phyloP scores from a whole-genome alignment of 1,140 invertebrate genomes.

The Vanessa tameamea region DNA sequence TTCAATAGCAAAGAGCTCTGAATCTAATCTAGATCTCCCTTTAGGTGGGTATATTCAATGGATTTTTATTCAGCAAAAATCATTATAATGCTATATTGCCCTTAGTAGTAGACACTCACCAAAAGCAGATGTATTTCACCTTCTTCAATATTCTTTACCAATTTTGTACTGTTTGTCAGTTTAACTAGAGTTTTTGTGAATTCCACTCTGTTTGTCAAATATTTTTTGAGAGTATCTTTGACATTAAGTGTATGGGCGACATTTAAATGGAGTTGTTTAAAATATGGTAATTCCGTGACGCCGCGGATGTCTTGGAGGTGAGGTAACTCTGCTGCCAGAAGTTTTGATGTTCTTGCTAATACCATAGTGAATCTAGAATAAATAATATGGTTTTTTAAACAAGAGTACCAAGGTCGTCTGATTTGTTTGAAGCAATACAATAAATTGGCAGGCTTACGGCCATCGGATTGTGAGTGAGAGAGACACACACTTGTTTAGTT shows the following conservation, averaged over 20 bases:
- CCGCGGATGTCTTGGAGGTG: slow-evolving; percentile 63
- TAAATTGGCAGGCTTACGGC: too few relatives aligned
- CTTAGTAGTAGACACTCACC: slow-evolving; percentile 41
- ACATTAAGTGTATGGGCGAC: slow-evolving; percentile 58
- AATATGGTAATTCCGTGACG: slow-evolving; percentile 49
- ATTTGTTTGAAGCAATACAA: too few relatives aligned
- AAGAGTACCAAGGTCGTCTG: background rate
- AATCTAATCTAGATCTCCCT: too few relatives aligned
- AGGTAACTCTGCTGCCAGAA: slow-evolving; percentile 58
- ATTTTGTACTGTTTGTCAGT: slow-evolving; percentile 36
- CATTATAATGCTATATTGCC: too few relatives aligned
- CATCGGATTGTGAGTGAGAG: too few relatives aligned
- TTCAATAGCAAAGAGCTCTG: too few relatives aligned
- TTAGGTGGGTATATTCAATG: too few relatives aligned
- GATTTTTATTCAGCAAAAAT: too few relatives aligned
- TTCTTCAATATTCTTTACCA: slow-evolving; percentile 47
- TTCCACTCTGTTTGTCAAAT: slow-evolving; percentile 39
- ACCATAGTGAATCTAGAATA: slow-evolving; percentile 58
- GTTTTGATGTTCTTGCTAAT: slow-evolving; percentile 46
- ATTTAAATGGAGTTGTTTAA: slow-evolving; percentile 49
- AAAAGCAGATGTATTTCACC: slow-evolving; percentile 49
- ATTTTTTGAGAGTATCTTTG: slow-evolving; percentile 47
- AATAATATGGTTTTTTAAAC: background rate
- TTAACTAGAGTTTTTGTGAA: slow-evolving; percentile 38
- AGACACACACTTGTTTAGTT: too few relatives aligned